Conservation (phyloP, 1,140 invertebrate species). For the Amyelois transitella region DNA sequence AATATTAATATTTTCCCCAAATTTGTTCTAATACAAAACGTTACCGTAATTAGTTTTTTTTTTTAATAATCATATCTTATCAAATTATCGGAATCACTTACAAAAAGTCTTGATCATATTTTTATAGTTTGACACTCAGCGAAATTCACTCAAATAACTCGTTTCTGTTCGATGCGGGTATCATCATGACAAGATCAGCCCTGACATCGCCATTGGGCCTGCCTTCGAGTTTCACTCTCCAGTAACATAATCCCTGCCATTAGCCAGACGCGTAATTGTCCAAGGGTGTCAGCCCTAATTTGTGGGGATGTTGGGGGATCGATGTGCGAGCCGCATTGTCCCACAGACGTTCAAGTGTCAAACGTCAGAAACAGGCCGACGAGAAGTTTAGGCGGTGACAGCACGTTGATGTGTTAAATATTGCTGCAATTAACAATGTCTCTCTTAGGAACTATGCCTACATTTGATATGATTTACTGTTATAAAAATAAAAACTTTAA, state of each 20-base stretch:
- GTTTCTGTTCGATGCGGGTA: neutral
- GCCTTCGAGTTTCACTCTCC: neutral
- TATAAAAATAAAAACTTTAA: too few relatives aligned
- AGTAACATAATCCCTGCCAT: slow-evolving; percentile 5
- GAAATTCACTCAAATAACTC: too few relatives aligned
- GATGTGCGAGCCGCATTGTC: neutral
- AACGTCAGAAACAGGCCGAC: neutral
- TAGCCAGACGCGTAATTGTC: slow-evolving; percentile 2
- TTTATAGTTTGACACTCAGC: neutral
- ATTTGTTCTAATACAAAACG: too few relatives aligned
- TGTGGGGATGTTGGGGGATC: neutral
- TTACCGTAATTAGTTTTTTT: too few relatives aligned
- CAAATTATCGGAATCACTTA: neutral
- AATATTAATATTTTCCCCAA: too few relatives aligned
- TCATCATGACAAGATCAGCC: too few relatives aligned
- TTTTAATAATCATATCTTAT: neutral
- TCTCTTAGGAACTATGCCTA: too few relatives aligned
- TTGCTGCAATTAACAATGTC: too few relatives aligned
- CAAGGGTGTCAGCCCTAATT: slow-evolving; percentile 1
- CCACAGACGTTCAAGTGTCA: slow-evolving; percentile 1
- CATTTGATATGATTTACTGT: too few relatives aligned
- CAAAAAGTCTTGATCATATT: neutral
- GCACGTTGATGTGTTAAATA: too few relatives aligned
- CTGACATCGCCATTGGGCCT: neutral
- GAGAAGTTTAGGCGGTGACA: too few relatives aligned